Percentiles rank a stretch among this genome's conserved stretches.
Conservation (phyloP, 2,797 vertebrate species). For the Galago senegalensis region DNA sequence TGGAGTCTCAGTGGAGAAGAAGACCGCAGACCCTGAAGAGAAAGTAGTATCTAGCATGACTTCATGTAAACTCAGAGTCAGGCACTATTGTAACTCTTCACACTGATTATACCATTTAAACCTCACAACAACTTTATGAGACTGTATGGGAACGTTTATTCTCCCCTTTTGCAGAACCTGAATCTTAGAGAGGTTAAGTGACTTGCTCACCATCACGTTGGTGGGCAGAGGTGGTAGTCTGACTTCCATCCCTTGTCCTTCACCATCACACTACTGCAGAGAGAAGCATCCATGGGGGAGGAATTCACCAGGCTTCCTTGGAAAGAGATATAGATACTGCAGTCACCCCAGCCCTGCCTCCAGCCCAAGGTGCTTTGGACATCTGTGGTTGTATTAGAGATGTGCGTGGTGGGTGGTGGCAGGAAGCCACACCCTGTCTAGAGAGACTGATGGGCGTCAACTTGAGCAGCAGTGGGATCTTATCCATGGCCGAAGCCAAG, state of each 20-base stretch:
- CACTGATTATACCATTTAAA: not conserved
- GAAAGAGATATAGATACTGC: not conserved
- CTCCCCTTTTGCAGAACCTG: not conserved
- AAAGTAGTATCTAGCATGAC: not conserved
- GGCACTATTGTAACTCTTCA: not conserved
- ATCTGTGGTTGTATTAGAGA: not conserved
- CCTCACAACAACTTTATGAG: not conserved
- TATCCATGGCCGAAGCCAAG: not conserved
- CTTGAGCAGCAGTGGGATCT: not conserved
- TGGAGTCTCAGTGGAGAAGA: not conserved
- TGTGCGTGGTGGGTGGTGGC: not conserved
- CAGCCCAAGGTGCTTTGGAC: not conserved
- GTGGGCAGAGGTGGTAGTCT: not conserved
- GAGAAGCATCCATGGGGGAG: not conserved
- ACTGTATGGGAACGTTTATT: not conserved
- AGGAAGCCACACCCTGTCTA: not conserved
- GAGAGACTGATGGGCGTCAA: not conserved
- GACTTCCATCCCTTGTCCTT: not conserved
- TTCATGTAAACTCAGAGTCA: not conserved
- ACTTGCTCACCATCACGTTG: not conserved
- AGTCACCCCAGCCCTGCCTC: not conserved
- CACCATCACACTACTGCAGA: too few species aligned
- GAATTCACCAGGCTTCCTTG: not conserved
- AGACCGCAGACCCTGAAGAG: not conserved
- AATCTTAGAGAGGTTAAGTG: not conserved